Base-by-base conservation (phyloP, 2,888 invertebrate genomes). In the Macaria liturata region DNA sequence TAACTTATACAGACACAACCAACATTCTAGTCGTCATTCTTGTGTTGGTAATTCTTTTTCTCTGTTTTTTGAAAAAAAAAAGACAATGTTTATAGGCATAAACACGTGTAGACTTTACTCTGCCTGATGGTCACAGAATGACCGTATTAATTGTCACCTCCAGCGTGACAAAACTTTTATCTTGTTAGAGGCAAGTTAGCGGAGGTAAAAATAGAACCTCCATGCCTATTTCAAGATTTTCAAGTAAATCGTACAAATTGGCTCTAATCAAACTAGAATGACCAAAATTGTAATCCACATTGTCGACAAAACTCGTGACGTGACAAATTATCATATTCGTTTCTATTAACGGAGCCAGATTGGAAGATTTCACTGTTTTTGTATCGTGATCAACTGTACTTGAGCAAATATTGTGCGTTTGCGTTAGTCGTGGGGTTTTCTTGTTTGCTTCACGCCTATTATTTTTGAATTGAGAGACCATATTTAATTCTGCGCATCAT, bases 121-220 rank as follows among this genome's bases (percentile, higher is more conserved):
- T 20, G 20, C 20, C 20, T 20, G 20, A 20, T 20, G 20, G 20
- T 20, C 20, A 20, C 20, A 20, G 20, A 20, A 2, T 20, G 20
- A 20, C 20, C 20, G 20, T 40, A 39, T 54, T 57, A 61, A 49
- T 56, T 71, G 56, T 65, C 73, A 71, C 68, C 54, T 70, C 30
- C 31, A 8, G 49, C 66, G 61, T 70, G 70, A 70, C 61, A 46
- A 54, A 49, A 62, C 59, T 59, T 52, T 53, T 68, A 62, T 64
- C 57, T 71, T 40, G 67, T 72, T 69, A 71, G 71, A 58, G 56
- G 32, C 6, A 44, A 32, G 47, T 50, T 50, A 50, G 47, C 9
- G 32, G 52, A 62, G 65, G 64, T 74, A 72, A 73, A 78, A 75
- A 78, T 77, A 78, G 68, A 50, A 9, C 46, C 46, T 32, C 42